Evolutionary conservation across 2,113 vertebrate genomes (phyloP).

Genomic region (Eublepharis macularius): DNA sequence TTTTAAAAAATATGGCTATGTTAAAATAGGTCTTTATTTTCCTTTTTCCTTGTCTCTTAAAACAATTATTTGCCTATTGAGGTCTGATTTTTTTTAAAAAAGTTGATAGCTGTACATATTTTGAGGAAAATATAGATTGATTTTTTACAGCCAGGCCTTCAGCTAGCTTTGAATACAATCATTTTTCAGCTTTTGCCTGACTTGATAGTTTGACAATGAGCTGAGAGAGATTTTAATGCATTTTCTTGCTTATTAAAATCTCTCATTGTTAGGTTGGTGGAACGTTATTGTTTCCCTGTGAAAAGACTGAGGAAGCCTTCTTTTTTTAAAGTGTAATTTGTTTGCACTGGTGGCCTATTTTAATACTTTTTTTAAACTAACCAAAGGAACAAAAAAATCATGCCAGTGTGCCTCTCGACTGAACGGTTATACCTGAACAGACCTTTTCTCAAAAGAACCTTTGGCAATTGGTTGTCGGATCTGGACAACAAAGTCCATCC

Average conservation of each 20-base stretch:
- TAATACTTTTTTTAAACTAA: background rate
- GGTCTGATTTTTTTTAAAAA: background rate
- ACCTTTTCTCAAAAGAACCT: background rate
- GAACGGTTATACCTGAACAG: conserved; percentile 21
- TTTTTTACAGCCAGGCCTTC: conserved; percentile 10
- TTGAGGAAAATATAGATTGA: conserved; percentile 14
- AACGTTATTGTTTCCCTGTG: conserved; percentile 16
- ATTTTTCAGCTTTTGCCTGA: background rate
- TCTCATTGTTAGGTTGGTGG: background rate
- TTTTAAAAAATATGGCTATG: background rate
- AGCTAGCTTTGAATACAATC: background rate
- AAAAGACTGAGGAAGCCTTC: background rate
- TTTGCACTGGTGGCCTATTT: background rate
- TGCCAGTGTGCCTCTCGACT: background rate
- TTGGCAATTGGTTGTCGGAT: conserved; percentile 6
- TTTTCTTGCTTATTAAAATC: conserved; percentile 6
- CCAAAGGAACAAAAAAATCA: background rate
- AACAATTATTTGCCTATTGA: background rate
- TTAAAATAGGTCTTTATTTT: background rate
- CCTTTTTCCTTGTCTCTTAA: background rate
- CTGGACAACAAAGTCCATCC: background rate
- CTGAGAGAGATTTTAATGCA: conserved; percentile 6
- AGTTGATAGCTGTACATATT: background rate
- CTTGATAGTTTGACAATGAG: conserved; percentile 22
- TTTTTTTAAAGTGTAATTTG: conserved; percentile 9